These are phyloP conservation scores for Pristionchus entomophagus DNA, from an alignment of 2,888 invertebrate genomes.

Conservation along the genomic window DNA sequence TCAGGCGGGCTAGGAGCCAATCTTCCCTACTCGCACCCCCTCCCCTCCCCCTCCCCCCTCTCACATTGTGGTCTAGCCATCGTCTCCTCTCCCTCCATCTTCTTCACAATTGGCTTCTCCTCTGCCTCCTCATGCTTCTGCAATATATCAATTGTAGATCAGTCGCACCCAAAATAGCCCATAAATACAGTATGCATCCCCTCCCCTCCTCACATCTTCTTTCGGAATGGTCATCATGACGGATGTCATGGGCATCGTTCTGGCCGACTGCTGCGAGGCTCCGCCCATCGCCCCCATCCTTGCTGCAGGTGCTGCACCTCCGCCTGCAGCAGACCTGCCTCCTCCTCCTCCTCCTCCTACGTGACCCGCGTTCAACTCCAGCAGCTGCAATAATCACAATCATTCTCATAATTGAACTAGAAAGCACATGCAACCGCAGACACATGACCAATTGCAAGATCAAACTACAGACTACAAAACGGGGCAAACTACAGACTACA, in stretches of 20 bases:
- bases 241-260: not conserved
- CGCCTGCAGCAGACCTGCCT: not conserved
- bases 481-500: no score
- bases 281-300: not conserved
- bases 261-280: not conserved
- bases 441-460: not conserved
- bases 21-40: not conserved
- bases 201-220: not conserved
- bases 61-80: no score
- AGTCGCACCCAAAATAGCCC: no score
- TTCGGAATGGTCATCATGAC: not conserved
- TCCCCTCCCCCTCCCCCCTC: not conserved
- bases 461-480: conserved; percentile 19
- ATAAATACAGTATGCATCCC: no score
- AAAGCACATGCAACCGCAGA: not conserved
- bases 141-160: not conserved
- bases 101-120: conserved; percentile 35
- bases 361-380: conserved; percentile 24
- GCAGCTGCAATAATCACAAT: not conserved
- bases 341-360: not conserved
- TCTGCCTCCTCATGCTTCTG: not conserved
- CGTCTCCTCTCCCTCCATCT: not conserved
- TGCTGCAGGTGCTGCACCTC: not conserved
- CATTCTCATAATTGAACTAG: no score
- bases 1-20: not conserved